A percentile compares a stretch with the other conserved stretches of the same genome.
These are phyloP conservation scores for Tyrannus savana DNA, from an alignment of 2,113 vertebrate genomes.

Conservation along the genomic window DNA sequence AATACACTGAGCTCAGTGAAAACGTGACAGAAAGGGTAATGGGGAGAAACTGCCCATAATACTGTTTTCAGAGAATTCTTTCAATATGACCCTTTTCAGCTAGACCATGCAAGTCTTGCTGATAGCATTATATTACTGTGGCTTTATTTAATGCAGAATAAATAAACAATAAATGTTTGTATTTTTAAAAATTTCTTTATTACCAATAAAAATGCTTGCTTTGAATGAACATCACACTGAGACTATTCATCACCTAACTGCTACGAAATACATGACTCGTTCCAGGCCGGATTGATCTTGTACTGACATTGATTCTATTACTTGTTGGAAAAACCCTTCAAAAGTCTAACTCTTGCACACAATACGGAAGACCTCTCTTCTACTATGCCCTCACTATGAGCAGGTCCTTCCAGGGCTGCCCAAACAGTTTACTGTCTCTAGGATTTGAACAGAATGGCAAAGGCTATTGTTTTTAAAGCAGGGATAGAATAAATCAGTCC, in stretches of 20 bases:
- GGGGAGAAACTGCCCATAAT: neutral
- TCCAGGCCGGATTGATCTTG: neutral
- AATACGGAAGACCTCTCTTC: neutral
- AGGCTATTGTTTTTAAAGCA: neutral
- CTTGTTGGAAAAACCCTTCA: neutral
- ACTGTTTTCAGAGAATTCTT: neutral
- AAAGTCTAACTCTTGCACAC: neutral
- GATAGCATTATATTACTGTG: neutral
- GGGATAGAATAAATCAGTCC: neutral
- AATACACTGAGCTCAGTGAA: neutral
- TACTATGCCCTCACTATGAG: neutral
- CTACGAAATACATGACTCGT: neutral
- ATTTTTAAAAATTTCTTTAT: neutral
- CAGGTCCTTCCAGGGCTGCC: neutral
- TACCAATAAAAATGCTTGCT: neutral
- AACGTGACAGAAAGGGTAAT: slow-evolving; percentile 2
- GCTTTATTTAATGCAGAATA: neutral
- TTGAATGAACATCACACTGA: neutral
- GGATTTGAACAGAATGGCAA: neutral
- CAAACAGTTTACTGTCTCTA: neutral
- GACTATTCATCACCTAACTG: neutral
- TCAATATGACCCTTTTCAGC: neutral
- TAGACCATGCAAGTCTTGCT: neutral
- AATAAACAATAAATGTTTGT: neutral
- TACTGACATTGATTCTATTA: neutral